A percentile compares a stretch with the other conserved stretches of the same genome.
phyloP scores from a whole-genome alignment of 2,797 vertebrate genomes.

The Chloroceryle inda region DNA sequence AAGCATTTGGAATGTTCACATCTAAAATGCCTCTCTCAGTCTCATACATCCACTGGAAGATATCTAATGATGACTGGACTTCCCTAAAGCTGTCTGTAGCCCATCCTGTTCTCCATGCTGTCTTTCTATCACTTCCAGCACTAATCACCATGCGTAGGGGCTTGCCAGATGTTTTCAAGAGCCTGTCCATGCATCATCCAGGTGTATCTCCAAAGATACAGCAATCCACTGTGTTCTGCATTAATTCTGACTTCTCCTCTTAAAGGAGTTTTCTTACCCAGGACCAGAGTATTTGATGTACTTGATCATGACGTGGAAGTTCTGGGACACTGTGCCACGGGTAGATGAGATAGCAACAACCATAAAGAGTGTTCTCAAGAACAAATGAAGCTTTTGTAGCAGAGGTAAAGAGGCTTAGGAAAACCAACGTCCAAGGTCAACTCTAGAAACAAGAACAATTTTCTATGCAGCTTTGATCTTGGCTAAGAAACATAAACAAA shows the following conservation, averaged over 20 bases:
- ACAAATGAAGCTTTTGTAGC: not conserved
- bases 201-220: not conserved
- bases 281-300: not conserved
- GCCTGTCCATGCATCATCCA: not conserved
- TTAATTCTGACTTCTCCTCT: not conserved
- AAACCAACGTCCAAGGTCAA: not conserved
- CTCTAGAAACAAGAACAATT: not conserved
- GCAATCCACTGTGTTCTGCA: not conserved
- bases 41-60: not conserved
- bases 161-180: not conserved
- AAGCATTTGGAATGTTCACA: not conserved
- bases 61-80: not conserved
- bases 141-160: accelerated
- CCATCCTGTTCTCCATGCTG: not conserved
- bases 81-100: not conserved
- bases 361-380: not conserved
- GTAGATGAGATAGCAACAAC: not conserved
- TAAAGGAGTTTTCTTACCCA: not conserved
- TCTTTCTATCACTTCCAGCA: not conserved
- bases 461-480: not conserved
- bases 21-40: not conserved
- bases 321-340: not conserved
- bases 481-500: not conserved
- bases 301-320: accelerated
- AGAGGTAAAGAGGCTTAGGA: not conserved